These are phyloP conservation scores for Diplodus puntazzo DNA, from an alignment of 2,797 vertebrate genomes.

Conservation along the genomic window DNA sequence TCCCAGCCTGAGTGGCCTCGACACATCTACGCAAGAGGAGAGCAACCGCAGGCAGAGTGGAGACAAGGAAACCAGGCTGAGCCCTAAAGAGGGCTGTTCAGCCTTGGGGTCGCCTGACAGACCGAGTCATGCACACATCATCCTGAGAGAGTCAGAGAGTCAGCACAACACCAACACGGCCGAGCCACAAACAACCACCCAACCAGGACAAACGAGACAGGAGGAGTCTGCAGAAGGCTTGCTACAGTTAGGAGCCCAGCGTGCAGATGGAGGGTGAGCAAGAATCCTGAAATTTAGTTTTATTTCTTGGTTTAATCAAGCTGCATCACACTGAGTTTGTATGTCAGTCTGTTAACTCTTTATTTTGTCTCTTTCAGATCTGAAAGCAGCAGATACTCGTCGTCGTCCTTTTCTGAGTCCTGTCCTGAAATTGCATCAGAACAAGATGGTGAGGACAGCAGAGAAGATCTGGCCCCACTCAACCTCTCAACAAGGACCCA, in stretches of 20 bases:
- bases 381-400: constrained; percentile 35
- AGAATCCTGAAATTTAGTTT: neutral
- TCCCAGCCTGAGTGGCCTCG: constrained; percentile 58
- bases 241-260: constrained; percentile 53
- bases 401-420: constrained; percentile 23
- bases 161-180: constrained; percentile 49
- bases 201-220: constrained; percentile 54
- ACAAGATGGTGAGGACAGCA: constrained; percentile 60
- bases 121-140: constrained; percentile 90
- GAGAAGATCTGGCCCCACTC: constrained; percentile 86
- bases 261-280: constrained; percentile 70
- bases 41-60: constrained; percentile 69
- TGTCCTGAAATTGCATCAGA: constrained; percentile 46
- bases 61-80: constrained; percentile 89
- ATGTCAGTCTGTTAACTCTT: constrained; percentile 9
- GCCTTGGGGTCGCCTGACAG: constrained; percentile 95
- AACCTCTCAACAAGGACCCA: constrained; percentile 92
- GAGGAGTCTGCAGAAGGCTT: constrained; percentile 68
- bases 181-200: constrained; percentile 32
- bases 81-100: constrained; percentile 92
- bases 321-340: neutral
- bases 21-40: constrained; percentile 66
- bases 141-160: constrained; percentile 82
- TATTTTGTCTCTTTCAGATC: constrained; percentile 59
- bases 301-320: neutral